Conservation (phyloP, 2,797 vertebrate genomes). For the Platalea minor region DNA sequence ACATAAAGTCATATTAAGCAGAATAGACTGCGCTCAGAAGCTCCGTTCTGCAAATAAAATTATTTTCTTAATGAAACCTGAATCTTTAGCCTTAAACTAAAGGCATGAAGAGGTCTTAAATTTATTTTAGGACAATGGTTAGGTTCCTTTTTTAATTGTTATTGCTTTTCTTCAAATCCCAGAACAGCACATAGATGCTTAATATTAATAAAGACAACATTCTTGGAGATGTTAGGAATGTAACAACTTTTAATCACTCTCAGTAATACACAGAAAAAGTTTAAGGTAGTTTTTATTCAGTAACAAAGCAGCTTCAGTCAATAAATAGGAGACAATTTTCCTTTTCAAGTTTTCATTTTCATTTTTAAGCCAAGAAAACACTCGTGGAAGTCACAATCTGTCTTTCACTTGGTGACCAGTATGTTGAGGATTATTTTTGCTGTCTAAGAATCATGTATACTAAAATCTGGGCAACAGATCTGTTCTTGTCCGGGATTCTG, state of each 20-base stretch:
- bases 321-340: background rate
- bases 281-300: background rate
- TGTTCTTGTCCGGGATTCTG: background rate
- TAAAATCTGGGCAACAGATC: background rate
- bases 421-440: background rate
- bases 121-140: background rate
- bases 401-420: background rate
- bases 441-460: background rate
- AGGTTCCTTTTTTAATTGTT: background rate
- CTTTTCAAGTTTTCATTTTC: background rate
- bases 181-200: background rate
- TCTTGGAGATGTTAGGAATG: background rate
- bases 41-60: background rate
- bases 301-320: background rate
- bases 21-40: background rate
- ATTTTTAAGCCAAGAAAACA: background rate
- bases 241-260: background rate
- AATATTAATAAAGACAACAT: background rate
- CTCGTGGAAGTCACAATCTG: background rate
- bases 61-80: background rate
- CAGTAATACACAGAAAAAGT: background rate
- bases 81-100: background rate
- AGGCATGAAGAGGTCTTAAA: background rate
- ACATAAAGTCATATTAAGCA: background rate
- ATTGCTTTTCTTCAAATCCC: background rate